Evolutionary conservation across 2,113 vertebrate species (phyloP).

Genomic region (Podiceps cristatus): DNA sequence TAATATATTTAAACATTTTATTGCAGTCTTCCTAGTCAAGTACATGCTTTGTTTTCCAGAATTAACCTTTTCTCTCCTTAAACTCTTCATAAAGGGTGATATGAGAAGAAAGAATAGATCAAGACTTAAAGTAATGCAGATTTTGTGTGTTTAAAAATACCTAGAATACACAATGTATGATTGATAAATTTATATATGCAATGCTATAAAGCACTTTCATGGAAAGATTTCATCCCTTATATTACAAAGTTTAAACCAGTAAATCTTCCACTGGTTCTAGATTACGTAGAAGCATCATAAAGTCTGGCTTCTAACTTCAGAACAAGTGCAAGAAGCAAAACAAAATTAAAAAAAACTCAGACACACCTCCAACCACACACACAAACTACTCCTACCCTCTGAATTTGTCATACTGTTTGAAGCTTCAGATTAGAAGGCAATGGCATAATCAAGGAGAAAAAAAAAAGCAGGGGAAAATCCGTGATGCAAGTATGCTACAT

Average conservation of each 20-base stretch:
- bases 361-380: too few species aligned
- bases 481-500: not conserved
- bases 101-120: not conserved
- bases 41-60: not conserved
- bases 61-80: not conserved
- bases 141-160: not conserved
- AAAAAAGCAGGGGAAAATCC: not conserved
- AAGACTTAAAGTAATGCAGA: not conserved
- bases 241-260: not conserved
- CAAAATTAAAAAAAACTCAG: not conserved
- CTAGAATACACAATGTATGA: not conserved
- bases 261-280: not conserved
- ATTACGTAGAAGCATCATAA: not conserved
- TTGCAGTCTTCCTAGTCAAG: not conserved
- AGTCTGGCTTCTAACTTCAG: not conserved
- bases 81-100: not conserved
- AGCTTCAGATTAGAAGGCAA: not conserved
- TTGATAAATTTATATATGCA: not conserved
- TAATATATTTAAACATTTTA: slow-evolving; percentile 17
- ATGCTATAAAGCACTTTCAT: not conserved
- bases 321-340: not conserved
- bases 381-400: not conserved
- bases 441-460: not conserved
- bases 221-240: not conserved
- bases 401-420: not conserved